Evolutionary conservation across 2,888 invertebrate species (phyloP).

Genomic region (Trissoscelio sp.): DNA sequence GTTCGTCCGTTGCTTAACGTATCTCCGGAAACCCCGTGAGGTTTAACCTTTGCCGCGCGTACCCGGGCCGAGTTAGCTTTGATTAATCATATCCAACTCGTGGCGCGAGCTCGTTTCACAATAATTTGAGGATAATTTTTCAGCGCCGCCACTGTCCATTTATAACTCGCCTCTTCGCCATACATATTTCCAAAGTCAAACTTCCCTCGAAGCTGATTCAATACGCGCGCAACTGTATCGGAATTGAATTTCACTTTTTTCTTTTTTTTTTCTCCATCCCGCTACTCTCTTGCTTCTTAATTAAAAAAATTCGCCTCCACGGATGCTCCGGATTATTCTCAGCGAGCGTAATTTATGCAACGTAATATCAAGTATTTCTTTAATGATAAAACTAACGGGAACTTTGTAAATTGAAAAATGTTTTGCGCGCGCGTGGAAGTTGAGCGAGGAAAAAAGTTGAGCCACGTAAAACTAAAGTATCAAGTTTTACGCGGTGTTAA

Average conservation of each 20-base stretch:
- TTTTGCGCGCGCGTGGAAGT: conserved; percentile 28
- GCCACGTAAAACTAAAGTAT: conserved; percentile 17
- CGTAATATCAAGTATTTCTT: conserved; percentile 29
- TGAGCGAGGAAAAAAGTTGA: conserved; percentile 11
- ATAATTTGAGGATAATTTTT: conserved; percentile 48
- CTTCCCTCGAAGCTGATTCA: conserved; percentile 13
- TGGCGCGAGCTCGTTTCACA: conserved; percentile 20
- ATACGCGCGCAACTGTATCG: background rate
- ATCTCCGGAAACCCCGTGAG: conserved; percentile 72
- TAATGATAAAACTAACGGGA: conserved; percentile 21
- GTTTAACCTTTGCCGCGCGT: conserved; percentile 57
- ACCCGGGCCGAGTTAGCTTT: conserved; percentile 36
- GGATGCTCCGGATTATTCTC: conserved; percentile 20
- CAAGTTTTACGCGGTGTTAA: conserved; percentile 41
- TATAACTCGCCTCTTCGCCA: conserved; percentile 9
- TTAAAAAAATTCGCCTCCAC: conserved; percentile 14
- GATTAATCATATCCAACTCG: conserved; percentile 55
- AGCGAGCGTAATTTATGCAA: conserved; percentile 14
- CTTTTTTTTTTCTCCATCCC: too few relatives aligned
- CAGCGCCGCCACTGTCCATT: conserved; percentile 32
- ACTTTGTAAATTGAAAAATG: conserved; percentile 43
- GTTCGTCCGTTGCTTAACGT: conserved; percentile 43
- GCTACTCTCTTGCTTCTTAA: conserved; percentile 23
- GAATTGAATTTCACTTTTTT: conserved; percentile 5
- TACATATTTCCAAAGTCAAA: conserved; percentile 14